Percentiles rank a stretch among this genome's conserved stretches.
Conservation (phyloP, 2,888 invertebrate genomes). For the Andricus curvator region DNA sequence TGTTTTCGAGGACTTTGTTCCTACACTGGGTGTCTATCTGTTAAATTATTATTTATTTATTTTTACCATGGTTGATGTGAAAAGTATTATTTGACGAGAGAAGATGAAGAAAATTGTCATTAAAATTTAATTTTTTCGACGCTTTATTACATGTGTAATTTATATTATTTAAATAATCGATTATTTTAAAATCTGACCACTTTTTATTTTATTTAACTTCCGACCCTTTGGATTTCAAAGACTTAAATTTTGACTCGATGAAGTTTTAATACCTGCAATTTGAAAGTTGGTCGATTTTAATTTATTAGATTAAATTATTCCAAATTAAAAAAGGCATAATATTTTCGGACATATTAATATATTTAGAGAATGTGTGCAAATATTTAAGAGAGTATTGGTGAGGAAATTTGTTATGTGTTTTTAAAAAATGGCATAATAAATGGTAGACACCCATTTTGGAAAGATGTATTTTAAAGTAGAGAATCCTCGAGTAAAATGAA, state of each 20-base stretch:
- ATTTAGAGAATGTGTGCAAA: neutral
- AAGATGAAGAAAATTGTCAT: neutral
- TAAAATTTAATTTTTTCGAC: neutral
- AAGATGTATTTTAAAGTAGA: neutral
- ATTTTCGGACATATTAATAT: neutral
- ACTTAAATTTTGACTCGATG: neutral
- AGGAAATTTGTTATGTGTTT: neutral
- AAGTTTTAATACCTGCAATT: neutral
- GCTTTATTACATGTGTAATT: neutral
- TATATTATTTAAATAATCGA: neutral
- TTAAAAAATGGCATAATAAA: conserved; percentile 45
- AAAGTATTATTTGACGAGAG: neutral
- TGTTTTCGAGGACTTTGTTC: conserved; percentile 5
- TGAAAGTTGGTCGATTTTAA: neutral
- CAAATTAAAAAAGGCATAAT: neutral
- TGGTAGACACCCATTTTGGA: conserved; percentile 24
- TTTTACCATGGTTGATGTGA: neutral
- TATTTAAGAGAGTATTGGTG: neutral
- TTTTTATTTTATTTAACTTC: neutral
- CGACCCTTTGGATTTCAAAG: neutral
- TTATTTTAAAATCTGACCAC: neutral
- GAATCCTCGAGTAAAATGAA: neutral
- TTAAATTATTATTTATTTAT: conserved; percentile 14
- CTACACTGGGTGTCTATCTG: conserved; percentile 17
- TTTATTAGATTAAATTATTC: neutral